Evolutionary conservation across 2,113 vertebrate species (phyloP).

Genomic region (Anolis carolinensis): DNA sequence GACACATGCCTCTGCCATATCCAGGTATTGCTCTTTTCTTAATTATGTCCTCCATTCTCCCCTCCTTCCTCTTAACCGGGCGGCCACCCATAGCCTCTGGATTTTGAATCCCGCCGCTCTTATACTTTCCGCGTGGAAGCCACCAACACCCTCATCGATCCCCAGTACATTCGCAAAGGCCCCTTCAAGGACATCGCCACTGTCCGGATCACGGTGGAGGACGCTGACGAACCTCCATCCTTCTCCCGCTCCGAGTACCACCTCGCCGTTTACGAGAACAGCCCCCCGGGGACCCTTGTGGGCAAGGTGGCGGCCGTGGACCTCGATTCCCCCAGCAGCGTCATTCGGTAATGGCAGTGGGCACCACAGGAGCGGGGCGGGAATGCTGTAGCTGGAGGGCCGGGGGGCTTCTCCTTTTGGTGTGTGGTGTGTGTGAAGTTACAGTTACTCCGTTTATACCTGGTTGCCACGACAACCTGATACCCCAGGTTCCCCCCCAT

Average conservation of each 20-base stretch:
- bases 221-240: conserved; percentile 86
- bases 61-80: background rate
- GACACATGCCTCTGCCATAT: background rate
- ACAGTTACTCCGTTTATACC: conserved; percentile 26
- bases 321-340: conserved; percentile 85
- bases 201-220: conserved; percentile 82
- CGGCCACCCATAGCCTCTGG: conserved; percentile 74
- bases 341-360: conserved; percentile 82
- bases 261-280: conserved; percentile 87
- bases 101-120: conserved; percentile 86
- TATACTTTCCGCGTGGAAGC: conserved; percentile 90
- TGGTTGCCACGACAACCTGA: conserved; percentile 38
- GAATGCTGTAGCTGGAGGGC: background rate
- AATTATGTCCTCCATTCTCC: background rate
- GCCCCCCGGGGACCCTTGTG: conserved; percentile 80
- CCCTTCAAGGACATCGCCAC: conserved; percentile 88
- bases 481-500: conserved; percentile 44
- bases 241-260: conserved; percentile 82
- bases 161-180: conserved; percentile 84
- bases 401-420: background rate
- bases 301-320: conserved; percentile 83
- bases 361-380: background rate
- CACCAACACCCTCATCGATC: conserved; percentile 88
- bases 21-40: background rate
- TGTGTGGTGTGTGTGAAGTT: background rate